Evolutionary conservation across 2,888 invertebrate genomes (phyloP).

Genomic region (Sturmia bella): DNA sequence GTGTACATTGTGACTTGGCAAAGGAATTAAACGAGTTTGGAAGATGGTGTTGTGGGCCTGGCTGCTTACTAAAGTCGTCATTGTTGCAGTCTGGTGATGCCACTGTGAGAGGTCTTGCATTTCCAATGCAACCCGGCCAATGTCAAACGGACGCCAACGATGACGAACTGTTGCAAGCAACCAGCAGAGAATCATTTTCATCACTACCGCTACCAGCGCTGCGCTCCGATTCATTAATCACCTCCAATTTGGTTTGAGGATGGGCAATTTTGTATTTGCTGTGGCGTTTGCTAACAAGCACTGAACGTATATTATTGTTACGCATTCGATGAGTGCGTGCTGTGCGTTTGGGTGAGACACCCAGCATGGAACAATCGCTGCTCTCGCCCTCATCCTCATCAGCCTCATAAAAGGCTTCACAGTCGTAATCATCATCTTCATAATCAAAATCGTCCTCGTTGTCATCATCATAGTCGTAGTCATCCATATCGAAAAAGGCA

Average conservation of each 20-base stretch:
- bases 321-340: conserved; percentile 65
- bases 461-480: conserved; percentile 73
- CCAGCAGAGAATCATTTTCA: conserved; percentile 81
- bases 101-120: conserved; percentile 73
- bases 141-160: conserved; percentile 82
- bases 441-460: conserved; percentile 73
- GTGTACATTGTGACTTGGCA: conserved; percentile 73
- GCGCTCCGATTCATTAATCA: conserved; percentile 80
- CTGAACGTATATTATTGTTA: conserved; percentile 79
- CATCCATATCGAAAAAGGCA: conserved; percentile 77
- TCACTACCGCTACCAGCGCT: conserved; percentile 82
- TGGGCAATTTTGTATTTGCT: conserved; percentile 80
- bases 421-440: conserved; percentile 74
- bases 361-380: conserved; percentile 78
- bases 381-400: conserved; percentile 70
- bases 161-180: conserved; percentile 81
- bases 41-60: conserved; percentile 10
- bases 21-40: conserved; percentile 42
- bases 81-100: conserved; percentile 18
- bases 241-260: conserved; percentile 79
- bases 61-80: conserved; percentile 35
- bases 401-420: conserved; percentile 74
- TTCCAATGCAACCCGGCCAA: conserved; percentile 78
- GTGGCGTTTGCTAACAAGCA: conserved; percentile 79
- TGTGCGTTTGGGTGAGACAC: conserved; percentile 64